These are phyloP conservation scores for Diplodus puntazzo DNA, from an alignment of 2,797 vertebrate genomes.

Conservation along the genomic window DNA sequence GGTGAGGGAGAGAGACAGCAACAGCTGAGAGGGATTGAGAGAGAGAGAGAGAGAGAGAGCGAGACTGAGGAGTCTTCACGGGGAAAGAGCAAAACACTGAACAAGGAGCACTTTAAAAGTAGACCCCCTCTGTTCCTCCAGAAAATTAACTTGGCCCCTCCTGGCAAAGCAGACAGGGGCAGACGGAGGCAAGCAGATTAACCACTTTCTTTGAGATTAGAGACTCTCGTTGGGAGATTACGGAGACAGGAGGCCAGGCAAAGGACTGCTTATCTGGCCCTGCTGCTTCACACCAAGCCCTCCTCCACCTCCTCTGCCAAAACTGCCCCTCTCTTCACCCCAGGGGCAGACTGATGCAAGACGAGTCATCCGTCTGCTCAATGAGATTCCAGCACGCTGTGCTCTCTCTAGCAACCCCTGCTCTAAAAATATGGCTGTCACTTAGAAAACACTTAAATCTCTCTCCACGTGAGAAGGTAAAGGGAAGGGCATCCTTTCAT, in stretches of 20 bases:
- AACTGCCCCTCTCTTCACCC: conserved; percentile 55
- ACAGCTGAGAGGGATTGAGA: not conserved
- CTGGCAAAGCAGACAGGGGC: conserved; percentile 53
- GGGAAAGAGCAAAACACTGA: conserved; percentile 26
- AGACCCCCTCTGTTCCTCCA: conserved; percentile 22
- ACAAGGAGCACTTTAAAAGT: conserved; percentile 46
- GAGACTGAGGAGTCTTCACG: not conserved
- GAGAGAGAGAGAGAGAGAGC: not conserved
- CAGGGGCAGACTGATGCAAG: conserved; percentile 62
- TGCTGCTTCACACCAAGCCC: conserved; percentile 61
- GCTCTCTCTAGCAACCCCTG: conserved; percentile 63
- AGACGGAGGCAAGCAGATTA: conserved; percentile 73
- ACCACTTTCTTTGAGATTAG: conserved; percentile 78
- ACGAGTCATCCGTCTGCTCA: conserved; percentile 64
- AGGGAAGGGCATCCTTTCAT: conserved; percentile 11
- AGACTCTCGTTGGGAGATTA: conserved; percentile 75
- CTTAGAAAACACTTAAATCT: conserved; percentile 31
- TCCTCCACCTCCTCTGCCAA: conserved; percentile 58
- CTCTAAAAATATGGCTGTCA: conserved; percentile 63
- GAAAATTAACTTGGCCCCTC: conserved; percentile 55
- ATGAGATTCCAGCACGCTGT: conserved; percentile 67
- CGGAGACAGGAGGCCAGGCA: conserved; percentile 62
- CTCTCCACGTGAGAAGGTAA: conserved; percentile 20
- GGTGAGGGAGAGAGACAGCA: conserved; percentile 26
- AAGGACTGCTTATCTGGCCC: conserved; percentile 74